Percentiles rank a stretch among this genome's conserved stretches.
Evolutionary conservation across 2,888 invertebrate genomes (phyloP).

Genomic region (Anorthoa munda): DNA sequence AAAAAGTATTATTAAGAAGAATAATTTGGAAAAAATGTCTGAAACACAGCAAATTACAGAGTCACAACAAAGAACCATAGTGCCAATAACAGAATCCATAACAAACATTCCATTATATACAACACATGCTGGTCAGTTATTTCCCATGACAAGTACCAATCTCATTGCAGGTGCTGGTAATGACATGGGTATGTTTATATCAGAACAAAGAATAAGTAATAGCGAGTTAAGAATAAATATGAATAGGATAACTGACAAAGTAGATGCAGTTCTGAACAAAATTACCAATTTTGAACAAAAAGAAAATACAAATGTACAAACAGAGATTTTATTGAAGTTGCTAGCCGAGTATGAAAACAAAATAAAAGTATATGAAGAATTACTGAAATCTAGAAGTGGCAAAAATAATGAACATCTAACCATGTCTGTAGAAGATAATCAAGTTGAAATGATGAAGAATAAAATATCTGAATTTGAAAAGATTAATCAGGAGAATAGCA

Average conservation of each 20-base stretch:
- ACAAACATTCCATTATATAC: conserved; percentile 64
- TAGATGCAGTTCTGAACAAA: conserved; percentile 80
- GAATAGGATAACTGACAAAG: conserved; percentile 82
- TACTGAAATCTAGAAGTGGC: conserved; percentile 71
- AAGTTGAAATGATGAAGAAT: conserved; percentile 57
- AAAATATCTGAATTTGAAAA: conserved; percentile 71
- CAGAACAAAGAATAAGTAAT: conserved; percentile 85
- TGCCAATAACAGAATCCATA: conserved; percentile 60
- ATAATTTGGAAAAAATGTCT: conserved; percentile 68
- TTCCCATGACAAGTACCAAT: conserved; percentile 74
- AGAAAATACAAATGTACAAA: conserved; percentile 70
- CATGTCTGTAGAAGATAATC: conserved; percentile 36
- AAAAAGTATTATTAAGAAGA: conserved; percentile 73
- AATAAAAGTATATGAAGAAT: conserved; percentile 83
- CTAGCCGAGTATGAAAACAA: conserved; percentile 85
- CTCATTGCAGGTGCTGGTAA: conserved; percentile 61
- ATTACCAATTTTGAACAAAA: conserved; percentile 71
- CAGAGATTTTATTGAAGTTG: conserved; percentile 80
- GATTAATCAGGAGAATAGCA: conserved; percentile 69
- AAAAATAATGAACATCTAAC: conserved; percentile 56
- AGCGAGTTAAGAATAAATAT: conserved; percentile 86
- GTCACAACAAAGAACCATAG: conserved; percentile 62
- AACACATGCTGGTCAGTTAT: conserved; percentile 73
- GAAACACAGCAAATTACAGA: conserved; percentile 67
- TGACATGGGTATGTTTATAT: conserved; percentile 78